Base-by-base conservation (phyloP, 2,888 invertebrate genomes). In the Trilocha varians region DNA sequence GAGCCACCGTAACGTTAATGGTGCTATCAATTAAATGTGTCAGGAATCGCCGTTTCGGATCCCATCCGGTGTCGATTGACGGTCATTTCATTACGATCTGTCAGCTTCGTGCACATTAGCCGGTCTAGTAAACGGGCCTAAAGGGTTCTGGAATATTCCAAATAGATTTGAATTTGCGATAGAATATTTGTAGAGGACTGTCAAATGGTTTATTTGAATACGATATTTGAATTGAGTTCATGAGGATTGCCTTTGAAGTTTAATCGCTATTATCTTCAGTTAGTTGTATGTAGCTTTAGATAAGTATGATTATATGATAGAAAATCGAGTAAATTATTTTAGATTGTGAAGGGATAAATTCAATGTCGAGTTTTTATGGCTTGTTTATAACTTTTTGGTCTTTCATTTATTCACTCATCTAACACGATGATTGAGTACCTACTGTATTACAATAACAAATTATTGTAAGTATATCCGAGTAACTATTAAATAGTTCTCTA, bases 21-120 rank as follows among this genome's bases (percentile, higher is more conserved):
- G 76, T 49, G 56, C 72, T 66, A 80, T 78, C 75, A 77, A 77
- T 78, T 78, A 76, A 70, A 66, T 65, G 67, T 65, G 70, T 51
- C 66, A 50, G 61, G 70, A 68, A 75, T 76, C 56, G 60, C 58
- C 70, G 69, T 76, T 77, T 58, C 67, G 68, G 63, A 65, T 68
- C 61, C 63, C 59, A 66, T 75, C 59, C 59, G 59, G 32, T 54
- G 57, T 53, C 60, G 58, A 59, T 65, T 60, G 49, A 58, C 60
- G 66, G 60, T 57, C 63, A 65, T 70, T 73, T 62, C 62, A 64
- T 61, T 60, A 55, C 48, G 38, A 33, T 36, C 35, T 36, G 5
- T 25, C 25, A 25, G 25, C 25, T 25, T 25, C 11, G 25, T 25
- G 11, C 25, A 25, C 11, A 25, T 25, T 25, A 25, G 25, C 25